Conservation (phyloP, 2,113 vertebrate genomes). For the Thamnaconus septentrionalis region DNA sequence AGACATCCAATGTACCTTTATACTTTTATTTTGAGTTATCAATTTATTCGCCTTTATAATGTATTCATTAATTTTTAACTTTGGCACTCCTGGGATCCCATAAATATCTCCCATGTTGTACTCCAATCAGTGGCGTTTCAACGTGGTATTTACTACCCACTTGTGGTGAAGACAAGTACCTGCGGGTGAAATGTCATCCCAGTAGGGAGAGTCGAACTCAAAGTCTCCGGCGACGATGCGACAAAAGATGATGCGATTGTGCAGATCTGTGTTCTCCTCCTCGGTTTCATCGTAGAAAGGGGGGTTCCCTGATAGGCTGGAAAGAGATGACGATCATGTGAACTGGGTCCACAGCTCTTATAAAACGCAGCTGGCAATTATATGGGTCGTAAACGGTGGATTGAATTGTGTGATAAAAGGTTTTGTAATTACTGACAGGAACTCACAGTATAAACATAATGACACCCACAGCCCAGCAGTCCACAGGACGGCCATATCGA, state of each 20-base stretch:
- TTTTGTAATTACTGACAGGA: slow-evolving; percentile 12
- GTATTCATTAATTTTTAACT: no score
- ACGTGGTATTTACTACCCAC: slow-evolving; percentile 23
- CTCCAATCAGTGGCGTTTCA: background rate
- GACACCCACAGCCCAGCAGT: slow-evolving; percentile 87
- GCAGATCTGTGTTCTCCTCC: slow-evolving; percentile 81
- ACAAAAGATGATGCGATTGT: slow-evolving; percentile 86
- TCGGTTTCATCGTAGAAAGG: slow-evolving; percentile 86
- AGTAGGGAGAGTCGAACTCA: slow-evolving; percentile 85
- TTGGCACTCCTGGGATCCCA: no score
- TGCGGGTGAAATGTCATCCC: slow-evolving; percentile 84
- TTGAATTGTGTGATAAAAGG: background rate
- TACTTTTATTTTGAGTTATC: no score
- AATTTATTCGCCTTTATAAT: no score
- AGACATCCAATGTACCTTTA: no score
- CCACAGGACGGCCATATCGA: slow-evolving; percentile 83
- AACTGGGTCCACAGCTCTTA: background rate
- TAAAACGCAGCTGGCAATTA: no score
- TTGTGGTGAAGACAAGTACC: slow-evolving; percentile 66
- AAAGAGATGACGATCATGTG: background rate
- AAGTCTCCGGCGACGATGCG: slow-evolving; percentile 85
- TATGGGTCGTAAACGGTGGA: background rate
- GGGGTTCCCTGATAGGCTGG: slow-evolving; percentile 82
- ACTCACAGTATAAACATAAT: slow-evolving; percentile 87
- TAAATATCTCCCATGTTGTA: background rate